These are phyloP conservation scores for Grammomys surdaster DNA, from an alignment of 2,113 vertebrate genomes.

Conservation along the genomic window DNA sequence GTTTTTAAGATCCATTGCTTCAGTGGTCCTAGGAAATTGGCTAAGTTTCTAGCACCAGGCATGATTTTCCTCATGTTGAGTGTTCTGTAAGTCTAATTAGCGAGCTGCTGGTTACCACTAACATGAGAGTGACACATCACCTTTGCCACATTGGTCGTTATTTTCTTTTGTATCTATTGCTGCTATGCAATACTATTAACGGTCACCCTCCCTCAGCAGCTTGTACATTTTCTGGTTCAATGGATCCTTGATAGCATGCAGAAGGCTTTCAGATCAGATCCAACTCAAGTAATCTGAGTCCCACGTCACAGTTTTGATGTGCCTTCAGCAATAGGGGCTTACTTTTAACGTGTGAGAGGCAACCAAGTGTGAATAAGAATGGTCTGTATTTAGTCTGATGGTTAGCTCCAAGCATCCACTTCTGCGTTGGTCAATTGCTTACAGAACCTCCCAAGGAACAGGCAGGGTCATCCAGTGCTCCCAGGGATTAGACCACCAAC, in stretches of 20 bases:
- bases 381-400: neutral
- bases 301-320: neutral
- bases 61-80: neutral
- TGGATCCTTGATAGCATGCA: too few relatives aligned
- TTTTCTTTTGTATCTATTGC: neutral
- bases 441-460: too few relatives aligned
- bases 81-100: neutral
- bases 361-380: too few relatives aligned
- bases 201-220: neutral
- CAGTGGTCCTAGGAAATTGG: neutral
- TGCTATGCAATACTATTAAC: neutral
- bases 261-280: neutral
- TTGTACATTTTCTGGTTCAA: neutral
- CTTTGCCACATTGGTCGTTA: neutral
- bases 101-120: neutral
- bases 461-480: too few relatives aligned
- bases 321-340: neutral
- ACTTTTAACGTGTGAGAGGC: neutral
- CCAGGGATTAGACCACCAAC: too few relatives aligned
- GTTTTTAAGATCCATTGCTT: neutral
- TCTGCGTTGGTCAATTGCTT: too few relatives aligned
- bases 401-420: too few relatives aligned
- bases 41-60: neutral
- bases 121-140: neutral
- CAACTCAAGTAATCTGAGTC: neutral